A percentile compares a stretch with the other conserved stretches of the same genome.
phyloP scores from a whole-genome alignment of 2,797 vertebrate species.

The Sebastiscus albofasciatus region DNA sequence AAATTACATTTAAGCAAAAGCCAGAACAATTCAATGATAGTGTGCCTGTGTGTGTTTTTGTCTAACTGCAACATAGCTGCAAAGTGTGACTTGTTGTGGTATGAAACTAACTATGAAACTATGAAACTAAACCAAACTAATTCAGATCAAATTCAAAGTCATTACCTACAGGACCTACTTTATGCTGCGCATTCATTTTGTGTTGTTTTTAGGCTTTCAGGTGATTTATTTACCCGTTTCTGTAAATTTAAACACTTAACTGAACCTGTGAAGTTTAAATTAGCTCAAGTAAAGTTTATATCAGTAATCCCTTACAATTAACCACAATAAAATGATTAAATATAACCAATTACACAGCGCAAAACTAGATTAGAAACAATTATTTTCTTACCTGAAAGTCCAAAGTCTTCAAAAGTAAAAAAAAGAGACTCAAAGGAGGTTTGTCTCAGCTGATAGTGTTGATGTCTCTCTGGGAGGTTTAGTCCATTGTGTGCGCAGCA shows the following conservation, averaged over 20 bases:
- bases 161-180: background rate
- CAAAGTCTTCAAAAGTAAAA: background rate
- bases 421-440: background rate
- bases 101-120: background rate
- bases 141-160: background rate
- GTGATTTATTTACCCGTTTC: background rate
- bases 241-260: background rate
- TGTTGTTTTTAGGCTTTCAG: background rate
- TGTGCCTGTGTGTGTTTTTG: background rate
- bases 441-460: background rate
- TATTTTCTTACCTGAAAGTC: conserved; percentile 48
- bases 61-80: background rate
- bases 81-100: background rate
- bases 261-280: background rate
- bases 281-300: background rate
- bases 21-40: background rate
- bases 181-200: background rate
- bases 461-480: conserved; percentile 1
- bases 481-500: conserved; percentile 71
- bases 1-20: background rate
- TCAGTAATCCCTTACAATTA: background rate
- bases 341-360: no score
- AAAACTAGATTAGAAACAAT: background rate
- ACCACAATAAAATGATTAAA: background rate
- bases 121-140: background rate